These are phyloP conservation scores for Dermolepida albohirtum DNA, from an alignment of 2,888 invertebrate genomes.

Conservation along the genomic window DNA sequence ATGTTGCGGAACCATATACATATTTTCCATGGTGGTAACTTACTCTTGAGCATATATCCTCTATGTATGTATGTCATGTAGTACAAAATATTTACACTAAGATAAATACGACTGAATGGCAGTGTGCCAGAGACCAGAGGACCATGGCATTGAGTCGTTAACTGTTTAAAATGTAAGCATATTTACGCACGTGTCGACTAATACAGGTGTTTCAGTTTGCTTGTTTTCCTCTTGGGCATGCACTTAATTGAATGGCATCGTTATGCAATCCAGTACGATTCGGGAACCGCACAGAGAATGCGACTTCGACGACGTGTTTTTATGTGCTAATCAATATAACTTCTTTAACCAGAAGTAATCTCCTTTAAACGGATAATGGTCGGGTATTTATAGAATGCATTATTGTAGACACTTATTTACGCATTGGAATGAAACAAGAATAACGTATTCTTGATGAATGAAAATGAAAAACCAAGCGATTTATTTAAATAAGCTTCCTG, in stretches of 20 bases:
- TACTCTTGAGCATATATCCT: too few species aligned
- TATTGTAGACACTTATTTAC: too few species aligned
- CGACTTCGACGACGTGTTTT: not conserved
- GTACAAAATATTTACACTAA: too few species aligned
- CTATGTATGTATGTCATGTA: too few species aligned
- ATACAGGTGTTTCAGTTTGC: conserved; percentile 32
- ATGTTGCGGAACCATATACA: too few species aligned
- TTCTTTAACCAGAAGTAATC: conserved; percentile 4
- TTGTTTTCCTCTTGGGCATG: conserved; percentile 9
- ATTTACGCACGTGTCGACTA: conserved; percentile 37
- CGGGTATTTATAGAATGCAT: too few species aligned
- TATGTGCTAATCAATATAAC: too few species aligned
- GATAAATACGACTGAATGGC: conserved; percentile 1
- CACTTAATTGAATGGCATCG: not conserved
- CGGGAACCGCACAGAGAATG: not conserved
- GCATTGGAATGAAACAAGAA: too few species aligned
- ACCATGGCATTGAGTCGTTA: conserved; percentile 41
- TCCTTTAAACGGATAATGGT: not conserved
- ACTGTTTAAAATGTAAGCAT: conserved; percentile 42
- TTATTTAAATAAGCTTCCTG: too few species aligned
- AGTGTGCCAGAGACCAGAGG: conserved; percentile 28
- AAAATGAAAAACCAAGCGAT: too few species aligned
- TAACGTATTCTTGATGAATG: too few species aligned
- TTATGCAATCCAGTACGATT: conserved; percentile 25
- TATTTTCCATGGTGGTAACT: too few species aligned